Evolutionary conservation across 2,797 vertebrate species (phyloP), one percentile per base, ranked within the genome.

Genomic region (Xenopus petersii): DNA sequence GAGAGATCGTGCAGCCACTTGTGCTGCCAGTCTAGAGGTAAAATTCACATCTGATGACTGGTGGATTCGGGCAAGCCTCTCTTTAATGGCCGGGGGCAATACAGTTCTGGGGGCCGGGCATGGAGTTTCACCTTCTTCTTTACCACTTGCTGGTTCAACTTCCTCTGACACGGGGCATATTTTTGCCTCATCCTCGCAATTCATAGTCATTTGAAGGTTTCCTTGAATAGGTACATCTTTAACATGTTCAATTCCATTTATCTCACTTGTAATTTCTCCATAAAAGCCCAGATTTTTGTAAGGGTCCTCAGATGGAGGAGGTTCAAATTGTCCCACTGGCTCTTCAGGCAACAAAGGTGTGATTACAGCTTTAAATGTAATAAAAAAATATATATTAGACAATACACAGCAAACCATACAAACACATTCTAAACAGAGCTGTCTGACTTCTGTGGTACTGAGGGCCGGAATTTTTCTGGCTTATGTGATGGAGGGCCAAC

Each of bases 1-100:
- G 48, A 96, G 93, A 1, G 98, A 99, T 67, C 89, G 92, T 11
- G 95, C 94, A 33, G 93, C 97, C 80, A 92, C 97, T 87, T 98
- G 94, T 61, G 94, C 92, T 5, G 98, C 98, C n/a, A 99, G 85
- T 67, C 94, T 89, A 16, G 96, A 94, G 75, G 94, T 92, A 83
- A 99, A 95, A 87, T 91, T 93, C 80, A 98, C 89, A n/a, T 93
- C 87, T 58, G 93, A 87, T 0, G 93, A 88, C 82, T 92, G 89
- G 59, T 95, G 97, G 59, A 96, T 88, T 82, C 83, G 83, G 9
- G 89, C 83, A 77, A 92, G 83, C 73, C 90, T 88, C 64, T 89
- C 86, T 77, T 84, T 87, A 69, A 91, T 83, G 78, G 88, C 87
- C 78, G 83, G 82, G 65, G 84, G 86, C 1, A 84, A 8, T 0